Conservation (phyloP, 2,888 invertebrate genomes). For the Willowsia nigromaculata region DNA sequence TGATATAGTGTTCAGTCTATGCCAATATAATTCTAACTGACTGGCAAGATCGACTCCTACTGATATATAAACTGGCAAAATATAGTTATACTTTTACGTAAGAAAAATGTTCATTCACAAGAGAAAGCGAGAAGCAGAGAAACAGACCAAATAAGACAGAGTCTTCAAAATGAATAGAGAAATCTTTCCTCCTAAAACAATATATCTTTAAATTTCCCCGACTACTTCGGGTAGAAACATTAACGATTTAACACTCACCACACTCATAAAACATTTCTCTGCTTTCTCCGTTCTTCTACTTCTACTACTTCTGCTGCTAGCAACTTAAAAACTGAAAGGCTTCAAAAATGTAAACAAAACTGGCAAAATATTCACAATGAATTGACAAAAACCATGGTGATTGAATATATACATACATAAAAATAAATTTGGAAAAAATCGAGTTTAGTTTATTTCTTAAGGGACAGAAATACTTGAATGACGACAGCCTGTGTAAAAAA, state of each 20-base stretch:
- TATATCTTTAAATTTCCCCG: too few relatives aligned
- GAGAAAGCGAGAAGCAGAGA: conserved; percentile 37
- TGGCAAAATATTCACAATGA: too few relatives aligned
- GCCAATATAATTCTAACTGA: conserved; percentile 16
- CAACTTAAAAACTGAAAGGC: background rate
- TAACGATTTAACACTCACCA: background rate
- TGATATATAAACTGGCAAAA: too few relatives aligned
- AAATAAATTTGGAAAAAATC: conserved; percentile 8
- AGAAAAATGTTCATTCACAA: background rate
- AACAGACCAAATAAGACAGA: conserved; percentile 60
- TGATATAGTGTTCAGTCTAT: conserved; percentile 36
- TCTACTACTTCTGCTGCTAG: background rate
- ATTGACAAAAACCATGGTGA: too few relatives aligned
- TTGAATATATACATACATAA: background rate
- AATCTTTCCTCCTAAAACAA: background rate
- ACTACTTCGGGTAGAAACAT: background rate
- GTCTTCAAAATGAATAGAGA: conserved; percentile 1
- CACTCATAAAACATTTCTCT: background rate
- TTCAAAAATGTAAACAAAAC: background rate
- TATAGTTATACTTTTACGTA: too few relatives aligned
- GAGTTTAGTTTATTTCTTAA: conserved; percentile 29
- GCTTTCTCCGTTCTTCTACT: background rate
- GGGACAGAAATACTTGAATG: background rate
- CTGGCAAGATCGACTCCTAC: too few relatives aligned
- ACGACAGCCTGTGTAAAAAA: background rate